Evolutionary conservation across 2,797 vertebrate genomes (phyloP), one percentile per base, ranked within the genome.

Genomic region (Strix occidentalis): DNA sequence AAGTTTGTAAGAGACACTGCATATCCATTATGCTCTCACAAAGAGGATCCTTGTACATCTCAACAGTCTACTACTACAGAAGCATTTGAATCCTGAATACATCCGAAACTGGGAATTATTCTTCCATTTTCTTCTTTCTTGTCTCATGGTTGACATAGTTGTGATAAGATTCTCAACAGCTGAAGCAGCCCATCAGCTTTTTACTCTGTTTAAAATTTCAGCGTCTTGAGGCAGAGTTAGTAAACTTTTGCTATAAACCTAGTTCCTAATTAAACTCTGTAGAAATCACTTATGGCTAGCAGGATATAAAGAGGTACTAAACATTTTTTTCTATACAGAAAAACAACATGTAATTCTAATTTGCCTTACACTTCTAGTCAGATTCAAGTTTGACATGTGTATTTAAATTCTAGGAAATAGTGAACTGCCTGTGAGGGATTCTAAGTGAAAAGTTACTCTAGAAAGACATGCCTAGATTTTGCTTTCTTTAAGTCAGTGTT

Each of bases 341-440:
- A 43, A 78, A 23, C 76, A 90, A 74, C 53, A n/a, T 87, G 58
- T 85, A 84, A 69, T 92, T 94, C 53, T 78, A 41, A 84, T 77
- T 80, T 91, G 54, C 68, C 28, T 77, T 75, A 53, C 28, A 7
- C 33, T 87, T 74, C 31, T 65, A 74, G 48, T 60, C 45, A 87
- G 56, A 60, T 87, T 56, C 29, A 35, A 84, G 74, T 92, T 80
- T 72, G 81, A 78, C 17, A 12, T 3, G 23, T 74, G 75, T 74
- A 66, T 74, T 83, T 87, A 77, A 92, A 71, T 80, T 87, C 69
- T 41, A 83, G 81, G 60, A 95, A 90, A 45, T 41, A 85, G 80
- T 70, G 85, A 93, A 65, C 58, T 56, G 46, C 33, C 46, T 83
- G 72, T 88, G 65, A 88, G 57, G 84, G 46, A 84, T 88, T 90